These are phyloP conservation scores for Falco cherrug DNA, from an alignment of 2,797 vertebrate genomes.

Conservation along the genomic window DNA sequence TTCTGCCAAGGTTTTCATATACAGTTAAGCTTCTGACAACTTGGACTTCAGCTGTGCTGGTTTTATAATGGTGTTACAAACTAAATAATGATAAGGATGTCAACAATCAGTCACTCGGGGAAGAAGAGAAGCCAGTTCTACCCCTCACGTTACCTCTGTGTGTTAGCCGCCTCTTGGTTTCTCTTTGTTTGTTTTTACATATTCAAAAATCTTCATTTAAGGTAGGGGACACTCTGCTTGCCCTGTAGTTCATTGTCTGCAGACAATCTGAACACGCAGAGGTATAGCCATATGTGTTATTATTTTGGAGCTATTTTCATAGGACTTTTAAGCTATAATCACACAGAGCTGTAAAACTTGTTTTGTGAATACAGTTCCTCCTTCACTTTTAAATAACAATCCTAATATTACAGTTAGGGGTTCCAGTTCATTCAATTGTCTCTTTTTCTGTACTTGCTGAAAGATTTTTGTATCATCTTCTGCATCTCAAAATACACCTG, in stretches of 20 bases:
- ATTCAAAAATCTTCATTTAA: neutral
- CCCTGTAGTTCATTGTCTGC: neutral
- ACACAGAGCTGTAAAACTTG: neutral
- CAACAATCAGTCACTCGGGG: neutral
- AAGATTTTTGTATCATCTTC: neutral
- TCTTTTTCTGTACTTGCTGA: neutral
- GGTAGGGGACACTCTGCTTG: neutral
- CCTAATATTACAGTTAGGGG: neutral
- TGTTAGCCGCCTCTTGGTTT: neutral
- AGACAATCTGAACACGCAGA: neutral
- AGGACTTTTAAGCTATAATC: neutral
- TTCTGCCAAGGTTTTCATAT: neutral
- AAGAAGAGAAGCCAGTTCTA: neutral
- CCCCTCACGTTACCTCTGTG: neutral
- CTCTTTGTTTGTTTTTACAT: neutral
- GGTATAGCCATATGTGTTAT: rapidly evolving
- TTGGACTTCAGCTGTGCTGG: neutral
- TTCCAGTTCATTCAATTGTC: neutral
- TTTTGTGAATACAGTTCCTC: neutral
- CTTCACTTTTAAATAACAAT: neutral
- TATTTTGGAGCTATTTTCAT: neutral
- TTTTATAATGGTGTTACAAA: neutral
- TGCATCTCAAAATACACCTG: neutral
- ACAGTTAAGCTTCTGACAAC: neutral
- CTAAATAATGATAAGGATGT: neutral